Evolutionary conservation across 2,797 vertebrate genomes (phyloP).

Genomic region (Sciaenops ocellatus): DNA sequence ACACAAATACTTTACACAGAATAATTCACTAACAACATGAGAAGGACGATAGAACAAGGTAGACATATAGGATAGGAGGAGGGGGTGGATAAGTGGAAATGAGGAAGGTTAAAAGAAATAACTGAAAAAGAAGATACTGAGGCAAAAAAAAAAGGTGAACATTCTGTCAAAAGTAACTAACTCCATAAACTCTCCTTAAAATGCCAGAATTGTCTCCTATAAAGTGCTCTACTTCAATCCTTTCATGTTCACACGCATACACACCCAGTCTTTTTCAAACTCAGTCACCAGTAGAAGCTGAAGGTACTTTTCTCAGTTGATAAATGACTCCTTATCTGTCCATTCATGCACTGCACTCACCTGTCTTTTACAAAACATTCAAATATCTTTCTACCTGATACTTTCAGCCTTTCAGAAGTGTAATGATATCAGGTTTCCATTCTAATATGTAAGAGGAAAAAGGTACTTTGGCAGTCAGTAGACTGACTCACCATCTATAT

Average conservation of each 20-base stretch:
- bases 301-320: conserved; percentile 35
- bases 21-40: conserved; percentile 1
- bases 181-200: neutral
- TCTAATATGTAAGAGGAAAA: neutral
- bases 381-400: conserved; percentile 10
- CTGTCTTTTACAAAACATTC: conserved; percentile 14
- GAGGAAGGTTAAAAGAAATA: conserved; percentile 2
- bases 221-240: neutral
- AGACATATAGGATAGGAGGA: neutral
- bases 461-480: neutral
- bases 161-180: neutral
- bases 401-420: neutral
- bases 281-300: conserved; percentile 4
- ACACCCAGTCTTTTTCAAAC: neutral
- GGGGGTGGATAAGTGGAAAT: neutral
- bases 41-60: neutral
- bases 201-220: neutral
- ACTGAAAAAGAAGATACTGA: neutral
- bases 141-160: neutral
- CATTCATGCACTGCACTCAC: conserved; percentile 3
- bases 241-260: conserved; percentile 14
- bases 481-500: conserved; percentile 38
- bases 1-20: conserved; percentile 35
- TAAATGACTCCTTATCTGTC: conserved; percentile 37
- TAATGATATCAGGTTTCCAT: conserved; percentile 16